phyloP scores from a whole-genome alignment of 2,113 vertebrate genomes.

The Hyaena hyaena region DNA sequence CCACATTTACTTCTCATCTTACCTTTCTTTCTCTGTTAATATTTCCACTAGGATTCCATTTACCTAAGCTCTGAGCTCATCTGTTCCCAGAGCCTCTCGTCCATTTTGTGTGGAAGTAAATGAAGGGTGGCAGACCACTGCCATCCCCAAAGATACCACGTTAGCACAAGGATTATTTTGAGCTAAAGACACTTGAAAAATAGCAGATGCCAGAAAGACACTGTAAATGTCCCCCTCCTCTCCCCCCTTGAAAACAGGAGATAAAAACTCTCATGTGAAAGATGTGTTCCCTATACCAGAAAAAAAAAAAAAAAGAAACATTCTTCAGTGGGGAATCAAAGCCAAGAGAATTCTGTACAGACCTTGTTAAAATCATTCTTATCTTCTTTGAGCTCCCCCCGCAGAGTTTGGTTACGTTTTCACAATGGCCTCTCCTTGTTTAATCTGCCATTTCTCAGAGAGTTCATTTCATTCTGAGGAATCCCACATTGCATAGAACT shows the following conservation, averaged over 20 bases:
- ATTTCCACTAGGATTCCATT: background rate
- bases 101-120: background rate
- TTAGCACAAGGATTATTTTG: background rate
- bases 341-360: background rate
- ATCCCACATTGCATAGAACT: background rate
- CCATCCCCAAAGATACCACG: background rate
- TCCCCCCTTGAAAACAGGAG: background rate
- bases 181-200: background rate
- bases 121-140: background rate
- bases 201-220: background rate
- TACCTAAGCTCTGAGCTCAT: background rate
- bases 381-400: background rate
- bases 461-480: background rate
- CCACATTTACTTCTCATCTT: background rate
- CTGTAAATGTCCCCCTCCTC: background rate
- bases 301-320: background rate
- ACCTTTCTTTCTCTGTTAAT: background rate
- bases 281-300: background rate
- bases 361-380: background rate
- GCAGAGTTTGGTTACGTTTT: background rate
- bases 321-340: background rate
- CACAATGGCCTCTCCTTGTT: background rate
- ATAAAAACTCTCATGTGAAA: background rate
- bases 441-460: background rate
- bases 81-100: background rate